Percentiles rank a stretch among this genome's conserved stretches.
phyloP scores from a whole-genome alignment of 1,140 invertebrate genomes.

The Frieseomelitta varia region DNA sequence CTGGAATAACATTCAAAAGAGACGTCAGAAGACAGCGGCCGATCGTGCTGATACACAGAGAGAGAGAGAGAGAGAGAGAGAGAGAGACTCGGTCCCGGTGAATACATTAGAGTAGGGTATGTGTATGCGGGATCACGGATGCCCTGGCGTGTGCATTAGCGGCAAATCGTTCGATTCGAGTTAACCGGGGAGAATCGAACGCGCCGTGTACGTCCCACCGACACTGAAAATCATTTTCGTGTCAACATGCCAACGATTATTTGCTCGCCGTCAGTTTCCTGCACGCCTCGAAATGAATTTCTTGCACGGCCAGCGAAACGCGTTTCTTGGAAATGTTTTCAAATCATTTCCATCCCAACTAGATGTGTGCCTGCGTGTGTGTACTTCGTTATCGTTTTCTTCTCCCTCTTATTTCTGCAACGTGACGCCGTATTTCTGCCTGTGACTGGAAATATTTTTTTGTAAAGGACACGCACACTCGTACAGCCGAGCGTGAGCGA shows the following conservation, averaged over 20 bases:
- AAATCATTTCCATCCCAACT: neutral
- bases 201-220: neutral
- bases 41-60: constrained; percentile 68
- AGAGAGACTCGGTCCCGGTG: constrained; percentile 34
- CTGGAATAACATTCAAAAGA: constrained; percentile 66
- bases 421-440: neutral
- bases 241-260: constrained; percentile 23
- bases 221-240: constrained; percentile 18
- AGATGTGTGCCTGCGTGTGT: too few relatives aligned
- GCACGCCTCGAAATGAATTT: neutral
- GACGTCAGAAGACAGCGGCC: constrained; percentile 57
- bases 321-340: constrained; percentile 25
- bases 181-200: neutral
- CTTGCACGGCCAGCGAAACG: neutral
- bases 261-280: constrained; percentile 4
- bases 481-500: neutral
- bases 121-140: constrained; percentile 74
- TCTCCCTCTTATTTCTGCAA: neutral
- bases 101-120: constrained; percentile 69
- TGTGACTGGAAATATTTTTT: constrained; percentile 39
- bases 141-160: constrained; percentile 43
- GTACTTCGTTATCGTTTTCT: constrained; percentile 56
- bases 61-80: neutral
- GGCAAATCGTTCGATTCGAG: constrained; percentile 36
- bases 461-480: constrained; percentile 25